Evolutionary conservation across 2,888 invertebrate genomes (phyloP), one percentile per base, ranked within the genome.

Genomic region (Rhaphigaster nebulosa): DNA sequence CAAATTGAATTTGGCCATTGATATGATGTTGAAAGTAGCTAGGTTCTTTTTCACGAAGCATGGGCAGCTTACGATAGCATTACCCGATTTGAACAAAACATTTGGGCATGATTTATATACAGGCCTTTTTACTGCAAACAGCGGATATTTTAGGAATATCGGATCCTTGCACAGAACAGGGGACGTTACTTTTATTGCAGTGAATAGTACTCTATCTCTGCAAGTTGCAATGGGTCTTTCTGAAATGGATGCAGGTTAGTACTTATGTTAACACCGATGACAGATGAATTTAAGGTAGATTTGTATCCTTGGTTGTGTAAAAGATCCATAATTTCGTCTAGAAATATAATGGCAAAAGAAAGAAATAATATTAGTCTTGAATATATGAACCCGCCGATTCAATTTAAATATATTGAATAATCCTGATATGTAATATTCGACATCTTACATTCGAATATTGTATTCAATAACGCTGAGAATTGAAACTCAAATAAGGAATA

Each of bases 201-300:
- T 65, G n/a, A 91, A 88, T 18, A 56, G 65, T 20, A 87, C 87
- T 6, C 52, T 91, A 15, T 60, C 90, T 23, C 84, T 91, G 13
- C 52, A 91, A 84, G 91, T 91, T 12, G 91, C 91, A 18, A 60
- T 91, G 29, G 91, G 91, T n/a, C 87, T 91, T n/a, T 41, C 90
- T 54, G 90, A 89, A 18, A 76, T 91, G 80, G 87, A 90, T 15
- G 91, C 91, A 45, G 89, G 91, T 52, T 20, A 38, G 38, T 84
- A 87, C 65, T 60, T 18, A n/a, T 45, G 18, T 29, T 41, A 18
- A 5, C 3, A 15, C 3, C 0, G 12, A 20, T 1, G 6, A 87
- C n/a, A 26, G 0, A 87, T 26, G 23, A 18, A 26, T 52, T 87
- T 38, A 15, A 52, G 12, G 10, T 52, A 52, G 52, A 52, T 45